Evolutionary conservation across 1,140 invertebrate genomes (phyloP).

Genomic region (Drosophila ercepeae): DNA sequence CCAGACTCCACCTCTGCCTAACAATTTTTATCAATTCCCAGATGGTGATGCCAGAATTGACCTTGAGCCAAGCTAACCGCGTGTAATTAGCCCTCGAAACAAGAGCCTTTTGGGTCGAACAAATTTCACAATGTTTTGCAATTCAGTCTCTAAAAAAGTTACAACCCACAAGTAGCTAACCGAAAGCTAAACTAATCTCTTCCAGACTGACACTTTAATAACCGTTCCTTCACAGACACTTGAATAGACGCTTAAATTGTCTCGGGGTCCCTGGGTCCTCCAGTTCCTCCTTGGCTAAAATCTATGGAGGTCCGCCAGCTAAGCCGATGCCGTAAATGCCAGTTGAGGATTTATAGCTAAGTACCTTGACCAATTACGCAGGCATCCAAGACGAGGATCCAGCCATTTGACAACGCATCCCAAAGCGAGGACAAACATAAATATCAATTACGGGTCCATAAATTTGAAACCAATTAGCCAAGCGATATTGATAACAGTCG

Average conservation of each 20-base stretch:
- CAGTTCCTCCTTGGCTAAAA: constrained; percentile 11
- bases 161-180: not conserved
- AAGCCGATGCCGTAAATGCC: constrained; percentile 42
- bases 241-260: constrained; percentile 42
- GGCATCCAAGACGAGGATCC: constrained; percentile 38
- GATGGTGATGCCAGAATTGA: constrained; percentile 14
- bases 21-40: constrained; percentile 5
- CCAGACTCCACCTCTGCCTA: not conserved
- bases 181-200: constrained; percentile 17
- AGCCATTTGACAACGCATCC: constrained; percentile 65
- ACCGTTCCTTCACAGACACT: constrained; percentile 33
- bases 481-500: constrained; percentile 80
- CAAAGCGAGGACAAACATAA: constrained; percentile 66
- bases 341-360: constrained; percentile 70
- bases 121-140: constrained; percentile 19
- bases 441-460: constrained; percentile 83
- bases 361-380: constrained; percentile 75
- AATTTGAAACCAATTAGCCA: constrained; percentile 83
- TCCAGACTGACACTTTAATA: constrained; percentile 36
- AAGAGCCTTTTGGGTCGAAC: not conserved
- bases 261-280: not conserved
- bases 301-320: constrained; percentile 32
- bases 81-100: constrained; percentile 13
- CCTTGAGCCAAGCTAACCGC: constrained; percentile 8
- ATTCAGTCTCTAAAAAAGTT: not conserved